Base-by-base conservation (phyloP, 1,140 invertebrate genomes). In the Maconellicoccus hirsutus region DNA sequence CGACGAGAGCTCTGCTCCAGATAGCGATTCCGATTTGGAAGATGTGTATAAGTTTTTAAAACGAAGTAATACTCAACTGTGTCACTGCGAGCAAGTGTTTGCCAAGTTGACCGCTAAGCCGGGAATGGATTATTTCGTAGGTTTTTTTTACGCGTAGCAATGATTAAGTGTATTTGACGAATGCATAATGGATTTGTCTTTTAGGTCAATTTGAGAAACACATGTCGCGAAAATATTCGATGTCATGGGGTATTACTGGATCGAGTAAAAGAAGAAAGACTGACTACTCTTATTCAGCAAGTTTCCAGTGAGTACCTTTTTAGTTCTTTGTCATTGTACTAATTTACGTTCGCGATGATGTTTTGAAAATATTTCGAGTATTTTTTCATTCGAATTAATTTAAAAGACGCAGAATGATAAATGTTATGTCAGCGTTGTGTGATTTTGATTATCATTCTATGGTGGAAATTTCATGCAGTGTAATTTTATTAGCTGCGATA, bases 171-270 rank as follows among this genome's bases (percentile, higher is more conserved):
- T 6, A 33, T 33, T 59, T 59, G 52, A 59, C 21, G 52, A 59
- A 59, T 59, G n/a, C 16, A 19, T 7, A 22, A 7, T 59, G 52
- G 21, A 12, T 73, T 63, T 78, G 76, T 79, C 74, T 82, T 84
- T 74, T 80, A 92, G 90, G 84, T 82, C 73, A 89, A 91, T 79
- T 82, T 91, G 72, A 81, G 88, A 75, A 85, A 85, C 59, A 88
- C 87, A 59, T 91, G 89, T 79, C 83, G 85, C 76, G 87, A 90
- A 75, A 90, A 90, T 77, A 83, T 89, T 70, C 83, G 82, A 71
- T 88, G 84, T 76, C 81, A 90, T 76, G 82, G 85, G 76, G 78
- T 82, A 21, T 80, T 89, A 71, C 75, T 87, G 66, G 79, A 82
- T 22, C 78, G 81, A 26, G 78, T 79, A 69, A 77, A 78, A 42